A percentile compares a stretch with the other conserved stretches of the same genome.
Evolutionary conservation across 2,797 vertebrate genomes (phyloP).

Genomic region (Micropoecilia bifurca): DNA sequence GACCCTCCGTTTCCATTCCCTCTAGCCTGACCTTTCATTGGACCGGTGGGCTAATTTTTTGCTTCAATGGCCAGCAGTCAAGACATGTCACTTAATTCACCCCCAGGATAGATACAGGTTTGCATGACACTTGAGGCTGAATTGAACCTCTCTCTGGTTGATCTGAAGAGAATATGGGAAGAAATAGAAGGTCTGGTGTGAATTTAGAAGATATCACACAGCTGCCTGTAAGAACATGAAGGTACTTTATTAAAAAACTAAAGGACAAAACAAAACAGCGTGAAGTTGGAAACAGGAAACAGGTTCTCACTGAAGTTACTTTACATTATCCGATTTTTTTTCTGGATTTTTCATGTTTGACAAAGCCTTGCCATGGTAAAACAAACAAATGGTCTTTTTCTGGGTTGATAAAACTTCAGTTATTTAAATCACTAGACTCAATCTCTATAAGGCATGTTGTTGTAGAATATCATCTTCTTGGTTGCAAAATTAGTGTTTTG

Average conservation of each 20-base stretch:
- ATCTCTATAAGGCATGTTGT: background rate
- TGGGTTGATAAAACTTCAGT: background rate
- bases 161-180: conserved; percentile 26
- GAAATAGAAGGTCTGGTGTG: conserved; percentile 14
- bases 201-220: conserved; percentile 5
- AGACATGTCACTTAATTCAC: conserved; percentile 87
- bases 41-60: conserved; percentile 85
- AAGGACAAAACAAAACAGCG: background rate
- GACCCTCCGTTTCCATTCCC: conserved; percentile 65
- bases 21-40: conserved; percentile 80
- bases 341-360: background rate
- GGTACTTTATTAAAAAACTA: background rate
- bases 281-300: background rate
- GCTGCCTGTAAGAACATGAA: conserved; percentile 10
- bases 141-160: conserved; percentile 57
- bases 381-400: background rate
- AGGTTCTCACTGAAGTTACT: background rate
- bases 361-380: background rate
- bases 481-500: background rate
- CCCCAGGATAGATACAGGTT: conserved; percentile 81
- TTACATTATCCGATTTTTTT: background rate
- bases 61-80: conserved; percentile 86
- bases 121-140: conserved; percentile 66
- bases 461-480: background rate
- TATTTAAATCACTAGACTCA: background rate